These are phyloP conservation scores for Acridotheres tristis DNA, from an alignment of 2,797 vertebrate genomes.

Conservation along the genomic window DNA sequence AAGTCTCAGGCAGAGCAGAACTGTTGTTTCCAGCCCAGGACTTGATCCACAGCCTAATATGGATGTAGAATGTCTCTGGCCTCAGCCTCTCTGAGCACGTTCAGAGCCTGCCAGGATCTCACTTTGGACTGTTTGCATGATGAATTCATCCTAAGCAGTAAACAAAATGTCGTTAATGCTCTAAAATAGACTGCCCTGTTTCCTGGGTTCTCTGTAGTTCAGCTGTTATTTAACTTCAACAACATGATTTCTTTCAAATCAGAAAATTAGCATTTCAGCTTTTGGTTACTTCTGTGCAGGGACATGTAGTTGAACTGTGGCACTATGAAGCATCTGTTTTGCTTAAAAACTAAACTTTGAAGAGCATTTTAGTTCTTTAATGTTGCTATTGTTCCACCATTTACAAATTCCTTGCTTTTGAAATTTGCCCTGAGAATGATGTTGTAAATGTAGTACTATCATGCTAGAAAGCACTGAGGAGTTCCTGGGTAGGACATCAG, in stretches of 20 bases:
- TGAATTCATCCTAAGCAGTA: constrained; percentile 69
- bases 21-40: constrained; percentile 33
- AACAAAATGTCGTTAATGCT: constrained; percentile 69
- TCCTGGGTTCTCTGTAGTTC: constrained; percentile 1
- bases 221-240: constrained; percentile 14
- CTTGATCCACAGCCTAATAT: constrained; percentile 77
- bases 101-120: constrained; percentile 68
- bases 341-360: neutral
- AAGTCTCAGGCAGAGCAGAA: constrained; percentile 35
- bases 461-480: neutral
- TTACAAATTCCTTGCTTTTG: neutral
- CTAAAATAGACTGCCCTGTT: constrained; percentile 59
- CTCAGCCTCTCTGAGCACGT: constrained; percentile 18
- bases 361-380: neutral
- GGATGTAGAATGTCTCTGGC: constrained; percentile 77
- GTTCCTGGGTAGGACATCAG: neutral
- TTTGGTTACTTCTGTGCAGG: neutral
- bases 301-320: neutral
- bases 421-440: neutral
- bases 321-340: neutral
- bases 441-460: neutral
- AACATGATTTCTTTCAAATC: neutral
- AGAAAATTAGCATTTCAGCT: neutral
- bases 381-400: neutral
- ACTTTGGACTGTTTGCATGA: constrained; percentile 59